Base-by-base conservation (phyloP, 1,140 invertebrate genomes). In the Odontomachus brunneus region DNA sequence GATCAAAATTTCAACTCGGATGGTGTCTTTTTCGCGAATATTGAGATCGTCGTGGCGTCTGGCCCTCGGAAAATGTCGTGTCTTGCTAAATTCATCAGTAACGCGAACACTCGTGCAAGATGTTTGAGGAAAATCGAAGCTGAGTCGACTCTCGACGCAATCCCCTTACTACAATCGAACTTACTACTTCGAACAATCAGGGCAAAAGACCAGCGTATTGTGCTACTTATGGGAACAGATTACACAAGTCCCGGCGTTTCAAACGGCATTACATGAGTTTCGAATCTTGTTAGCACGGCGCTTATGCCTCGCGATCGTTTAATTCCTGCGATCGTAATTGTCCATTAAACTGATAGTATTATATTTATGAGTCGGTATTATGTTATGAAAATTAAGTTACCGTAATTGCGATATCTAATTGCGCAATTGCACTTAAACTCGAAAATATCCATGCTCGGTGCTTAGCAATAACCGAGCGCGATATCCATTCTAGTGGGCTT, bases 341-440 rank as follows among this genome's bases (percentile, higher is more conserved):
- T 24, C 49, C 57, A 57, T 57, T 71, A 57, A 80, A 29, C 51
- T 57, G 65, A 80, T 80, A 57, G 14, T n/a, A 44, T 78, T 69
- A 57, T 69, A 69, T 67, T 53, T 33, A 57, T n/a, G 72, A 49
- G 24, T 24, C 55, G 53, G 26, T 59, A 48, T 71, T 57, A 71
- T 71, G 44, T 69, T 63, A 59, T 71, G 75, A 49, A 80, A 80
- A 80, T 80, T 80, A 80, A 65, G n/a, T 75, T 75, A 51, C 9
- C 63, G 24, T 71, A 80, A 80, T 80, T 57, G 69, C 38, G 51
- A 38, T 33, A 78, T 44, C 74, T 78, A 69, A 80, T 80, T 80
- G 17, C 22, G 15, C 22, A 15, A n/a, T 19, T 14, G 24, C 66
- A 15, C 33, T 71, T 44, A 44, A 69, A 44, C n/a, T 55, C 33